Evolutionary conservation across 2,113 vertebrate species (phyloP), one percentile per base, ranked within the genome.

Genomic region (Takifugu bimaculatus): DNA sequence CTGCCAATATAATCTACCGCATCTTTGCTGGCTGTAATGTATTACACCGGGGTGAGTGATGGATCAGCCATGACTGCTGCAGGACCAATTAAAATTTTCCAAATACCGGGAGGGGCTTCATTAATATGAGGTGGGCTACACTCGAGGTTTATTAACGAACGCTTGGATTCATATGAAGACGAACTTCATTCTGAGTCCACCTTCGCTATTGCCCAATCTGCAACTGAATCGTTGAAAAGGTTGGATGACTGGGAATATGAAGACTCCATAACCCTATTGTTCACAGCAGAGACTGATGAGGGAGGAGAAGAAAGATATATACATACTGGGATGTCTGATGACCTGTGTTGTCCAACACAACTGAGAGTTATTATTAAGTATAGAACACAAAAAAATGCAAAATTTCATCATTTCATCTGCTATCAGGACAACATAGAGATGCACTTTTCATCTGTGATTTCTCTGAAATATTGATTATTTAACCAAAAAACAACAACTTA

Each of bases 41-140:
- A 79, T 81, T 67, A 65, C 61, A 53, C 44, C 60, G 7, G 48
- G 50, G 53, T 73, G 65, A 84, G 60, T 63, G 74, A 78, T 74
- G 75, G 74, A 61, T n/a, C 28, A 51, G 65, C 55, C 44, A 62
- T 75, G 70, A 74, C 70, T 79, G 63, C 61, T 82, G 84, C 72
- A 76, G 73, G 84, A 78, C 74, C 75, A 85, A 89, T 90, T 88
- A 76, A 63, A 82, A 84, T 74, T 70, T 85, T 73, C 72, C 76
- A 75, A 85, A 75, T 85, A 68, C 67, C 49, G 35, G 42, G 53
- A 76, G 71, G 39, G 64, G 26, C 60, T 27, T 29, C 35, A 44
- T 68, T 59, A 60, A 57, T 20, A 50, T 64, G 49, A 77, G 71
- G 65, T 29, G 54, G 57, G 62, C 65, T 77, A 68, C 69, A 77